phyloP scores from a whole-genome alignment of 2,888 invertebrate genomes.

The Caenorhabditis uteleia region DNA sequence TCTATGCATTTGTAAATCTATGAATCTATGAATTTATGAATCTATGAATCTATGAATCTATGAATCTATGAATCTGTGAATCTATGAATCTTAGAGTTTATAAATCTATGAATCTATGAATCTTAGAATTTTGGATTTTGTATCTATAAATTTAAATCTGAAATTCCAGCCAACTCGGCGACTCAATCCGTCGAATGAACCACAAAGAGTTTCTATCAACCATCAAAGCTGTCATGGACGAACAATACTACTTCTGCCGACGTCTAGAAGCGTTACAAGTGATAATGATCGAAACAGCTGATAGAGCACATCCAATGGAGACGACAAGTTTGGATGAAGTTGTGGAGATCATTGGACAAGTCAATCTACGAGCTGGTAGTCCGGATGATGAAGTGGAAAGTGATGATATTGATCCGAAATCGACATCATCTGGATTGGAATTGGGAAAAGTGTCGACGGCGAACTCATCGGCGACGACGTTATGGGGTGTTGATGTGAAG shows the following conservation, averaged over 20 bases:
- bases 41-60: too few species aligned
- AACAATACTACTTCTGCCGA: slow-evolving; percentile 78
- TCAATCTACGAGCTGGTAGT: not conserved
- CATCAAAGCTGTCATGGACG: slow-evolving; percentile 77
- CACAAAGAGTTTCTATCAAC: slow-evolving; percentile 79
- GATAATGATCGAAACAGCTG: slow-evolving; percentile 39
- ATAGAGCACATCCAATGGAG: slow-evolving; percentile 29
- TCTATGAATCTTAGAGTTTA: too few species aligned
- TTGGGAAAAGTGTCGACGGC: slow-evolving; percentile 3
- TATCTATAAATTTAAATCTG: slow-evolving; percentile 33
- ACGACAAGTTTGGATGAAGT: slow-evolving; percentile 9
- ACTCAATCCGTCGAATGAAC: slow-evolving; percentile 76
- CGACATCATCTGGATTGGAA: not conserved
- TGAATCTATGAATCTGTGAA: too few species aligned
- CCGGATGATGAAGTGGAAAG: slow-evolving; percentile 25
- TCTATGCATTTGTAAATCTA: too few species aligned
- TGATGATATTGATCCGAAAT: slow-evolving; percentile 5
- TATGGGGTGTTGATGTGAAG: slow-evolving; percentile 30
- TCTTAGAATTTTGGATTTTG: not conserved
- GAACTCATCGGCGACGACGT: slow-evolving; percentile 34
- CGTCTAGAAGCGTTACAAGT: slow-evolving; percentile 74
- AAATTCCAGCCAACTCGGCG: slow-evolving; percentile 75
- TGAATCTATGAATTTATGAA: too few species aligned
- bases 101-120: not conserved
- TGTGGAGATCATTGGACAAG: slow-evolving; percentile 7